phyloP scores from a whole-genome alignment of 2,797 vertebrate species.

The Sebastiscus tertius region DNA sequence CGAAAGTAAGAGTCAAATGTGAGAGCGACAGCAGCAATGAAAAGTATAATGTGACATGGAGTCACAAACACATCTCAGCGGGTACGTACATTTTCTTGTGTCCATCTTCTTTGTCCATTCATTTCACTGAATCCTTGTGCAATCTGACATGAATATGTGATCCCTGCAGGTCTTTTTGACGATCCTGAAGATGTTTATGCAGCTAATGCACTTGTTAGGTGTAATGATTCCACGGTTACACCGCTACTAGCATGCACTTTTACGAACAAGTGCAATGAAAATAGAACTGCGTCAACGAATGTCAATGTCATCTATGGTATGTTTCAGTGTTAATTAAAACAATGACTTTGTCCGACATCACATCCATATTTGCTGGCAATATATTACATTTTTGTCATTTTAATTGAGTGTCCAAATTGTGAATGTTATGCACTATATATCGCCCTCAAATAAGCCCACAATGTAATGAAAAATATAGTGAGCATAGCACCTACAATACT shows the following conservation, averaged over 20 bases:
- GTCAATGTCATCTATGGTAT: conserved; percentile 65
- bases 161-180: neutral
- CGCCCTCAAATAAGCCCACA: neutral
- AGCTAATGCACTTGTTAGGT: accelerated
- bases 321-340: conserved; percentile 8
- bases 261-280: conserved; percentile 34
- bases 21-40: conserved; percentile 13
- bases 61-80: accelerated
- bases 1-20: accelerated
- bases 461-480: too few relatives aligned
- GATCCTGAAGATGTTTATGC: accelerated
- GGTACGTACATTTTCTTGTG: neutral
- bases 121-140: neutral
- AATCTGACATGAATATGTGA: neutral
- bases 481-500: too few relatives aligned
- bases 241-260: conserved; percentile 31
- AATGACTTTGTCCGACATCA: neutral
- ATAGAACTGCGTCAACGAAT: accelerated
- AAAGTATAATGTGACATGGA: conserved; percentile 40
- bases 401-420: neutral
- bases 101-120: neutral
- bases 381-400: neutral
- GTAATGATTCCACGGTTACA: accelerated
- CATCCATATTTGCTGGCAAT: neutral
- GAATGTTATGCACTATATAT: neutral